These are phyloP conservation scores for Phyllopteryx taeniolatus DNA, from an alignment of 2,113 vertebrate genomes.

Conservation along the genomic window DNA sequence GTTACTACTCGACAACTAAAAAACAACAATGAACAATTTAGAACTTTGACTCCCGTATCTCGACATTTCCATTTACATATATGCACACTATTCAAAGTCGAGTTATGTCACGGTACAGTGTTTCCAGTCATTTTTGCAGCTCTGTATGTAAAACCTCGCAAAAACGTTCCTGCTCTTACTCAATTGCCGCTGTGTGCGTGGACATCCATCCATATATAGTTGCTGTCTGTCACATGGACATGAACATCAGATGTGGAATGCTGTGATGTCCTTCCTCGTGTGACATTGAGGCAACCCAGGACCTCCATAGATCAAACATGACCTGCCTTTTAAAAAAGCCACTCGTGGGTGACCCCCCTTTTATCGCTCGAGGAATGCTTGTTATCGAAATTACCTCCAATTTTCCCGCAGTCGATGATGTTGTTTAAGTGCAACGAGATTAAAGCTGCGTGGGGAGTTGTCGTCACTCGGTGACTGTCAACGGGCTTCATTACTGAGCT, in stretches of 20 bases:
- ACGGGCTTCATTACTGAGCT: conserved; percentile 31
- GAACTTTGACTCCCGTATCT: not conserved
- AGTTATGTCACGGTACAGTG: not conserved
- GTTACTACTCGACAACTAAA: not conserved
- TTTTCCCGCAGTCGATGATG: conserved; percentile 32
- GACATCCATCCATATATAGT: conserved; percentile 5
- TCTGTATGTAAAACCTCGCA: not conserved
- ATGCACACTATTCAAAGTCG: not conserved
- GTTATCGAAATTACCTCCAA: conserved; percentile 45
- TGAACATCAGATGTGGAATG: conserved; percentile 35
- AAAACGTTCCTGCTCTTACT: not conserved
- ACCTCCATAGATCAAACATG: conserved; percentile 65
- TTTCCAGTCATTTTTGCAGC: not conserved
- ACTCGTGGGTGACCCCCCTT: conserved; percentile 51
- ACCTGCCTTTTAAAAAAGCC: conserved; percentile 57
- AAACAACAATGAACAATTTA: not conserved
- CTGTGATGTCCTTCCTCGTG: conserved; percentile 52
- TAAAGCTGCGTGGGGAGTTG: conserved; percentile 29
- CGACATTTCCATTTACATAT: too few relatives aligned
- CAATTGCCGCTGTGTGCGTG: not conserved
- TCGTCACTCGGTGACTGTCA: conserved; percentile 27
- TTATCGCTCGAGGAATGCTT: conserved; percentile 37
- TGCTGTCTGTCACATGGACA: conserved; percentile 25
- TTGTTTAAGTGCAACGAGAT: conserved; percentile 25
- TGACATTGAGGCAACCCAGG: conserved; percentile 69